A percentile compares a stretch with the other conserved stretches of the same genome.
These are phyloP conservation scores for Physella acuta DNA, from an alignment of 1,140 invertebrate genomes.

Conservation along the genomic window DNA sequence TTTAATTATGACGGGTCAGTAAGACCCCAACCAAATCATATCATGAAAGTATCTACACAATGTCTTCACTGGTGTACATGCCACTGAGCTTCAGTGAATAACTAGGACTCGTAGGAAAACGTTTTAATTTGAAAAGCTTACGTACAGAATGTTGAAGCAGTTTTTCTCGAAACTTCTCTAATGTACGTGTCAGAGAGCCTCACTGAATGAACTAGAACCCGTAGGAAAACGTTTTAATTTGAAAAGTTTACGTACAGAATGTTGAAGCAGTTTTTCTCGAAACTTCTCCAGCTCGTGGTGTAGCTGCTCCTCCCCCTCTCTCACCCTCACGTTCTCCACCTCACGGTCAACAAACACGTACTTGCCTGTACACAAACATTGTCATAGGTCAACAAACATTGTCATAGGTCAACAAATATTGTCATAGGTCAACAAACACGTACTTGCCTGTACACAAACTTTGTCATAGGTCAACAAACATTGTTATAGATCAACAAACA, in stretches of 20 bases:
- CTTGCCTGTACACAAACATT: conserved; percentile 6
- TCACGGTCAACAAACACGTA: conserved; percentile 30
- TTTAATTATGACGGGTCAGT: too few species aligned
- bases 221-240: too few species aligned
- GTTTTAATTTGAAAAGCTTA: too few species aligned
- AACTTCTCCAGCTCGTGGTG: conserved; percentile 28
- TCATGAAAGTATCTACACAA: too few species aligned
- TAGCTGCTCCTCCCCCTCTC: conserved; percentile 29
- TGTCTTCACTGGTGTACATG: too few species aligned
- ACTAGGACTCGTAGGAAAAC: too few species aligned
- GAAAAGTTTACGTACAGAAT: conserved; percentile 16
- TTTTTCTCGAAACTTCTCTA: conserved; percentile 28
- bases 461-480: not conserved
- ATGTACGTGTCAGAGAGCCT: too few species aligned
- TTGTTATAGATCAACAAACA: not conserved
- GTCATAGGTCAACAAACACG: conserved; percentile 25
- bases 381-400: not conserved
- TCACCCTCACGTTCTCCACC: conserved; percentile 20
- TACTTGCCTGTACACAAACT: conserved; percentile 12
- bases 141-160: conserved; percentile 21
- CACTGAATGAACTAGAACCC: too few species aligned
- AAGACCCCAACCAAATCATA: too few species aligned
- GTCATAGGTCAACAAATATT: not conserved
- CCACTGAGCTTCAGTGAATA: too few species aligned
- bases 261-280: conserved; percentile 25